Evolutionary conservation across 1,140 invertebrate species (phyloP).

Genomic region (Ylistrum balloti): DNA sequence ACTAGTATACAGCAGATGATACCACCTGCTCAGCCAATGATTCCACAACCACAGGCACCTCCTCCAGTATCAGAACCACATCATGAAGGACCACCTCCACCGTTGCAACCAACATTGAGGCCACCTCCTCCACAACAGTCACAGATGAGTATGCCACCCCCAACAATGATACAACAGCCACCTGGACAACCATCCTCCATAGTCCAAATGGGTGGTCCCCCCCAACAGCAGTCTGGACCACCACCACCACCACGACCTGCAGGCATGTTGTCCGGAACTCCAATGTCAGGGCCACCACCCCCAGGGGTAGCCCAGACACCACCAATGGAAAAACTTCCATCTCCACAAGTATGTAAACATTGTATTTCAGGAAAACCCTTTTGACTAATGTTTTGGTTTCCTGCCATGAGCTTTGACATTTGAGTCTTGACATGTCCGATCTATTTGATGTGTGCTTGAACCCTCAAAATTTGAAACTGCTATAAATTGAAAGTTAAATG

Average conservation of each 20-base stretch:
- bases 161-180: slow-evolving; percentile 38
- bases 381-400: no score
- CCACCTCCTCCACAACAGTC: slow-evolving; percentile 1
- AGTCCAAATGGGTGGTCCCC: background rate
- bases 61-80: background rate
- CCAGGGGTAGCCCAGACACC: background rate
- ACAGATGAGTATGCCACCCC: slow-evolving; percentile 28
- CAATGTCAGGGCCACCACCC: slow-evolving; percentile 8
- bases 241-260: background rate
- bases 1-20: slow-evolving; percentile 40
- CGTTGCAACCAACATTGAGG: slow-evolving; percentile 37
- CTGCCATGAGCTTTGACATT: no score
- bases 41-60: background rate
- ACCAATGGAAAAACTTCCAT: slow-evolving; percentile 54
- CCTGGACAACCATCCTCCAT: slow-evolving; percentile 34
- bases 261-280: background rate
- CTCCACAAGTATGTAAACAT: slow-evolving; percentile 55
- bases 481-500: no score
- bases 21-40: background rate
- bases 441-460: no score
- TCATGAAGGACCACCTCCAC: slow-evolving; percentile 2
- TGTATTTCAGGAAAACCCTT: no score
- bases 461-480: no score
- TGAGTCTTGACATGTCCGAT: no score
- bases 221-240: slow-evolving; percentile 37